These are phyloP conservation scores for Chloebia gouldiae DNA, from an alignment of 2,113 vertebrate species.

Conservation along the genomic window DNA sequence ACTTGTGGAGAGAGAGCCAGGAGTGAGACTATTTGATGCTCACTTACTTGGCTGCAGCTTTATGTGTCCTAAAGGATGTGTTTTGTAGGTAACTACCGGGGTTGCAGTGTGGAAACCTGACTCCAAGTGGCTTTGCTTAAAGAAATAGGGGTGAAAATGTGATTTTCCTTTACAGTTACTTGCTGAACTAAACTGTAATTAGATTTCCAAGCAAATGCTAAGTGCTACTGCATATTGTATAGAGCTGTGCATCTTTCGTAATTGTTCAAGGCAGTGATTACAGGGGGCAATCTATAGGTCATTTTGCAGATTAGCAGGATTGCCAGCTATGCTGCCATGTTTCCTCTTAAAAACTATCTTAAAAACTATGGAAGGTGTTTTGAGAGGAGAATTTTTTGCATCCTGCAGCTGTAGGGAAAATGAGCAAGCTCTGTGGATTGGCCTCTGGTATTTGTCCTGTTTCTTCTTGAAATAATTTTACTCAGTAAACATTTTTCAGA, in stretches of 20 bases:
- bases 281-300: neutral
- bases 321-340: neutral
- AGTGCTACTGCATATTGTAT: neutral
- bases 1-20: neutral
- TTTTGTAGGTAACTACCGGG: neutral
- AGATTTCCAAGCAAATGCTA: neutral
- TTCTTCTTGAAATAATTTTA: neutral
- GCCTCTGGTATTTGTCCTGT: neutral
- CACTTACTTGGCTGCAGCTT: neutral
- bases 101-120: rapidly evolving
- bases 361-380: neutral
- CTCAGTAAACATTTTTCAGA: neutral
- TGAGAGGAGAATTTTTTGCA: neutral
- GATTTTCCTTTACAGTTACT: neutral
- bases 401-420: neutral
- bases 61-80: neutral
- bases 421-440: neutral
- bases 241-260: neutral
- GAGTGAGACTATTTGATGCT: neutral
- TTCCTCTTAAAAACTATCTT: neutral
- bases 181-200: neutral
- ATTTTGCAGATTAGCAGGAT: neutral
- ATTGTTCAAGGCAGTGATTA: neutral
- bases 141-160: neutral
- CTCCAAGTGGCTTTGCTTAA: neutral